These are phyloP conservation scores for Leuctra nigra DNA, from an alignment of 2,888 invertebrate species.

Conservation along the genomic window DNA sequence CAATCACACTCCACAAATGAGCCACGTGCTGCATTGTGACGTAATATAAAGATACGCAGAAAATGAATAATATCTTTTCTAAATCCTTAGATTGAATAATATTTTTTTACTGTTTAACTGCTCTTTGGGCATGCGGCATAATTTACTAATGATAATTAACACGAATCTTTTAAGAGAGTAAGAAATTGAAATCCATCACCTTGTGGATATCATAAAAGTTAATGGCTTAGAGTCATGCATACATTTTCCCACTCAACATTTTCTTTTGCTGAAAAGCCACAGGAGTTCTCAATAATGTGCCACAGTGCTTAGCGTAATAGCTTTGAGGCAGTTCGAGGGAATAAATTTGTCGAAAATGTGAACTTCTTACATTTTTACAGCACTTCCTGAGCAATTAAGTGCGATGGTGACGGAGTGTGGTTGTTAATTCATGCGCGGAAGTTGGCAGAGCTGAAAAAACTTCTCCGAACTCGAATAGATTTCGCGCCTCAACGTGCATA, in stretches of 20 bases:
- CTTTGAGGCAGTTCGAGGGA: background rate
- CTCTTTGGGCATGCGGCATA: background rate
- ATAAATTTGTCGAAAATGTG: background rate
- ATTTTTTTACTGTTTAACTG: conserved; percentile 6
- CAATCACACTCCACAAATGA: too few relatives aligned
- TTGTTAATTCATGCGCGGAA: background rate
- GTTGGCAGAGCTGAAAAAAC: background rate
- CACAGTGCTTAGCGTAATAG: background rate
- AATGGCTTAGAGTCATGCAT: background rate
- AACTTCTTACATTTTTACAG: background rate
- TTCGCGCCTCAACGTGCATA: background rate
- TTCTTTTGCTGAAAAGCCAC: background rate
- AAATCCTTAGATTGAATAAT: background rate
- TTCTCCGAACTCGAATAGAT: too few relatives aligned
- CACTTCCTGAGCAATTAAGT: conserved; percentile 12
- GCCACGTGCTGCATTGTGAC: too few relatives aligned
- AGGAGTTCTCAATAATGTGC: too few relatives aligned
- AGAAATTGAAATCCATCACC: conserved; percentile 6
- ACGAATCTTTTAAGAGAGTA: background rate
- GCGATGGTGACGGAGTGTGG: conserved; percentile 2
- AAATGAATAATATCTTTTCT: background rate
- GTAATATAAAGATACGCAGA: too few relatives aligned
- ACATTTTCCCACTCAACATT: background rate
- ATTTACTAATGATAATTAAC: conserved; percentile 10
- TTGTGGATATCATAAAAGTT: background rate